Base-by-base conservation (phyloP, 1,140 invertebrate genomes). In the Thaumetopoea pityocampa region DNA sequence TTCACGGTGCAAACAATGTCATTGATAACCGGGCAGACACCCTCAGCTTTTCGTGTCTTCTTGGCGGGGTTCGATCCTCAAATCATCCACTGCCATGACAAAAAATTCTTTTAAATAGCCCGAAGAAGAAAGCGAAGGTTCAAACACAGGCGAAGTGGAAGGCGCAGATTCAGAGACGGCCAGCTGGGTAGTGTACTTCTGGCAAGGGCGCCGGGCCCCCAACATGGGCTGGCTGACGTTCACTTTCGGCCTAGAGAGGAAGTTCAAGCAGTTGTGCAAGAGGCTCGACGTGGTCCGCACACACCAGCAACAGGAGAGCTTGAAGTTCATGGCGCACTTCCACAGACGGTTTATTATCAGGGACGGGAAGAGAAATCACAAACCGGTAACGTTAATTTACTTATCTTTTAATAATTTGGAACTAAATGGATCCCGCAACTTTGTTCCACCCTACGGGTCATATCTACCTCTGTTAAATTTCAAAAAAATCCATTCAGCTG, bases 141-240 rank as follows among this genome's bases (percentile, higher is more conserved):
- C 50, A 0, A 46, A 48, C 20, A 14, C 36, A 3, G 54, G 16
- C 0, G 51, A 89, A 22, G 89, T 89, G 1, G 90, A 87, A 23
- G 90, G 92, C 19, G 85, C 87, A 16, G 91, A 88, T 15, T 87
- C 89, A 1, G 91, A 93, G 20, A 85, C 88, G 14, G 96, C 94
- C 55, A 94, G 98, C 66, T 98, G 96, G 86, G 95, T 98, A 18
- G 97, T 99, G 4, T 99, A 99, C 78, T 99, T 99, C 85, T 99
- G 98, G 98, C 98, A 99, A 24, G 77, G 77, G 0, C 86, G 98
- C 49, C 93, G 98, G 67, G 97, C 98, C 2, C 93, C 94, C 26
- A 99, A 99, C 84, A 99, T 99, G 97, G 98, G 98, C 10, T 99
- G 98, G 98, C 88, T 99, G 0, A 99, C 96, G 4, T 99, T 99